These are phyloP conservation scores for Petrocephalus zakoni DNA, from an alignment of 2,113 vertebrate genomes.

Conservation along the genomic window DNA sequence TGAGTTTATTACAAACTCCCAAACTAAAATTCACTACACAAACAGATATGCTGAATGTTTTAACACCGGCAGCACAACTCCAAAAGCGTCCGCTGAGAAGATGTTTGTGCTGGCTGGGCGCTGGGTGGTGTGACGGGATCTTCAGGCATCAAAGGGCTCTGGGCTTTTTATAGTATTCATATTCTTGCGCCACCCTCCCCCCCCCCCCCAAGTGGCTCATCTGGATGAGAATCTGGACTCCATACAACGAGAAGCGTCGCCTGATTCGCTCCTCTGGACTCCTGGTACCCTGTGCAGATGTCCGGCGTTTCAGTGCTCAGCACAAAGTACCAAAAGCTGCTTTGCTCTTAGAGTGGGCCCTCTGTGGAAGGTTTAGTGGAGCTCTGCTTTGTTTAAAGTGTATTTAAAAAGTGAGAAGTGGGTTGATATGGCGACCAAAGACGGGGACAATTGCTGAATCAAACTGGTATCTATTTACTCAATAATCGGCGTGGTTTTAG, in stretches of 20 bases:
- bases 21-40: slow-evolving; percentile 34
- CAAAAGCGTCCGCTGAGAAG: slow-evolving; percentile 53
- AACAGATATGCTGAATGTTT: slow-evolving; percentile 41
- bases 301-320: slow-evolving; percentile 69
- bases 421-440: background rate
- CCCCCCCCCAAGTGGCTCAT: slow-evolving; percentile 65
- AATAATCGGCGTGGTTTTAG: background rate
- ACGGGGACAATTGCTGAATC: background rate
- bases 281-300: slow-evolving; percentile 51
- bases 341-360: slow-evolving; percentile 47
- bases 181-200: slow-evolving; percentile 48
- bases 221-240: slow-evolving; percentile 66
- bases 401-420: slow-evolving; percentile 44
- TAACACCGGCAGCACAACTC: slow-evolving; percentile 49
- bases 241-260: slow-evolving; percentile 57
- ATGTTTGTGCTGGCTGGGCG: slow-evolving; percentile 69
- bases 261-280: slow-evolving; percentile 51
- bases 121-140: slow-evolving; percentile 57
- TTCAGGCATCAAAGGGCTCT: slow-evolving; percentile 65
- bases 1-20: slow-evolving; percentile 23
- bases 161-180: slow-evolving; percentile 52
- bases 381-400: slow-evolving; percentile 53
- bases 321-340: slow-evolving; percentile 45
- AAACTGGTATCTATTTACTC: background rate
- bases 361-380: slow-evolving; percentile 48